These are phyloP conservation scores for Drosophila birchii DNA, from an alignment of 2,888 invertebrate genomes.

Conservation along the genomic window DNA sequence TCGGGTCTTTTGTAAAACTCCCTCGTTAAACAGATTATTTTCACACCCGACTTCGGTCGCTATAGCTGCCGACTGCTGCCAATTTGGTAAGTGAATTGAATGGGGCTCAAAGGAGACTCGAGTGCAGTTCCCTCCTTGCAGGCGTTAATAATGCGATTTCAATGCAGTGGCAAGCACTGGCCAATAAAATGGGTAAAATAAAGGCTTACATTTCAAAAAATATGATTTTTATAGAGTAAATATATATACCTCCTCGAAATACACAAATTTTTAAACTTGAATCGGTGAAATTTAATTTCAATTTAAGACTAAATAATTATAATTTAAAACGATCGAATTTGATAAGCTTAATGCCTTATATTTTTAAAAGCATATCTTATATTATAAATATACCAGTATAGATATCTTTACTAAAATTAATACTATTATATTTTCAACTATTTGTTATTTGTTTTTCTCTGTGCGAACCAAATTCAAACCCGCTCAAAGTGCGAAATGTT, in stretches of 20 bases:
- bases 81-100: constrained; percentile 69
- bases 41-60: constrained; percentile 64
- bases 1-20: constrained; percentile 82
- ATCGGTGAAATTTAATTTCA: no score
- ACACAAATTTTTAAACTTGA: no score
- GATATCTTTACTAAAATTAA: no score
- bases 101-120: constrained; percentile 14
- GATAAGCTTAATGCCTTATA: no score
- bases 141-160: constrained; percentile 83
- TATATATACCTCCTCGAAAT: background rate
- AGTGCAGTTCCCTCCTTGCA: constrained; percentile 45
- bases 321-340: no score
- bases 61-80: constrained; percentile 63
- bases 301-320: no score
- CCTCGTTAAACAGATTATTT: constrained; percentile 84
- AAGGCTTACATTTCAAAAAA: no score
- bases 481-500: constrained; percentile 64
- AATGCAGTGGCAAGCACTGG: constrained; percentile 60
- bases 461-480: constrained; percentile 63
- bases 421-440: no score
- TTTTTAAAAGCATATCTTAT: no score
- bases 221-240: no score
- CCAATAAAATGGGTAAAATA: background rate
- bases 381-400: no score
- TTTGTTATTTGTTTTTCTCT: background rate